Evolutionary conservation across 1,140 invertebrate species (phyloP), one percentile per base, ranked within the genome.

Genomic region (Schlechtendalia chinensis): DNA sequence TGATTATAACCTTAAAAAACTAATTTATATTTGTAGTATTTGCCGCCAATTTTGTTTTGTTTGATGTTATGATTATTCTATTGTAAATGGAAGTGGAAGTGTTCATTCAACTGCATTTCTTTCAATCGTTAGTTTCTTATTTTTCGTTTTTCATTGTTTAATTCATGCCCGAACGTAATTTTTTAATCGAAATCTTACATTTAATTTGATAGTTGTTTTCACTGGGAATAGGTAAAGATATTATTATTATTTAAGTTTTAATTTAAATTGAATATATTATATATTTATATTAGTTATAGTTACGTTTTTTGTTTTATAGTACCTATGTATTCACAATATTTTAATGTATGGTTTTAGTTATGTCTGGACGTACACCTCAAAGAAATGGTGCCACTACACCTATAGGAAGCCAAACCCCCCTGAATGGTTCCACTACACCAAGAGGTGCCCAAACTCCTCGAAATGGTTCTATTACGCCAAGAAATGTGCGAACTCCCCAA

Each of bases 291-390:
- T 50, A 50, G 11, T 39, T 3, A 14, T 50, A 50, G 47, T 50
- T 5, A 11, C n/a, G n/a, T 4, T 45, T 50, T 50, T 50, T 50
- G 24, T 5, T 32, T 63, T 29, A 32, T 5, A 29, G 0, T 63
- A 29, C 5, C 32, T 17, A 17, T 19, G 17, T 63, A 2, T 54
- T 5, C n/a, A 10, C 5, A 32, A 39, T 54, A n/a, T 74, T 74
- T 12, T 39, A 22, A 45, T 39, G 8, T 50, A 1, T 50, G 4
- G 16, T 79, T 63, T 24, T 50, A 79, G 75, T 1, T 47, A 79
- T 79, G 75, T 79, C 75, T 63, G 75, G 58, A 50, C 75, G 75
- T n/a, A 77, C 74, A 0, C 74, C 74, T 12, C 74, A 59, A 59
- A 22, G 56, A 61, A 77, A 61, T 59, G 74, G 74, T 12, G 11